Evolutionary conservation across 1,140 invertebrate species (phyloP).

Genomic region (Drosophila nigromelanica): DNA sequence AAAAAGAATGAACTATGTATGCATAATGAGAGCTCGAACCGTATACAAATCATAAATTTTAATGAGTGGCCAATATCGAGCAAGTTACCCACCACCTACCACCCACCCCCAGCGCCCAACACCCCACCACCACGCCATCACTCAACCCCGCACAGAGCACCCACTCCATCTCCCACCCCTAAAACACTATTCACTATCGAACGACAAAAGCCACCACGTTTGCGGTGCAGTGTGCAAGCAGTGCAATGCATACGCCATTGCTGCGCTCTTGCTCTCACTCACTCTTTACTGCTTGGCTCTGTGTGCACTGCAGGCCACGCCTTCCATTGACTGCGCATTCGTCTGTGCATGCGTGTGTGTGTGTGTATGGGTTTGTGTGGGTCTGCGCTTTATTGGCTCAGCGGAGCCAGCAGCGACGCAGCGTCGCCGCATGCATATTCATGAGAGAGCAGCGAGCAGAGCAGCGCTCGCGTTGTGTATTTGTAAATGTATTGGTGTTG

Average conservation of each 20-base stretch:
- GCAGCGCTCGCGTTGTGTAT: constrained; percentile 6
- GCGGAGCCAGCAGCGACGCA: constrained; percentile 28
- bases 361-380: constrained; percentile 24
- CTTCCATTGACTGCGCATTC: constrained; percentile 62
- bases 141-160: background rate
- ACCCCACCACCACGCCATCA: too few relatives aligned
- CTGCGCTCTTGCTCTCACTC: constrained; percentile 53
- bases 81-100: constrained; percentile 1
- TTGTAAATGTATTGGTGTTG: constrained; percentile 10
- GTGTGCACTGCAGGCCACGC: constrained; percentile 57
- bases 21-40: constrained; percentile 69
- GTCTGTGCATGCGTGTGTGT: constrained; percentile 24
- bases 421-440: constrained; percentile 65
- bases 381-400: constrained; percentile 62
- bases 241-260: constrained; percentile 48
- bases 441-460: constrained; percentile 56
- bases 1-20: constrained; percentile 55
- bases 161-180: background rate
- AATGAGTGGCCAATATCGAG: constrained; percentile 65
- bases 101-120: background rate
- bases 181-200: constrained; percentile 24
- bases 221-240: constrained; percentile 65
- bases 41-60: constrained; percentile 82
- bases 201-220: constrained; percentile 32
- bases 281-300: constrained; percentile 18